A percentile compares a stretch with the other conserved stretches of the same genome.
phyloP scores from a whole-genome alignment of 1,140 invertebrate genomes.

The Parapsyche elsis region DNA sequence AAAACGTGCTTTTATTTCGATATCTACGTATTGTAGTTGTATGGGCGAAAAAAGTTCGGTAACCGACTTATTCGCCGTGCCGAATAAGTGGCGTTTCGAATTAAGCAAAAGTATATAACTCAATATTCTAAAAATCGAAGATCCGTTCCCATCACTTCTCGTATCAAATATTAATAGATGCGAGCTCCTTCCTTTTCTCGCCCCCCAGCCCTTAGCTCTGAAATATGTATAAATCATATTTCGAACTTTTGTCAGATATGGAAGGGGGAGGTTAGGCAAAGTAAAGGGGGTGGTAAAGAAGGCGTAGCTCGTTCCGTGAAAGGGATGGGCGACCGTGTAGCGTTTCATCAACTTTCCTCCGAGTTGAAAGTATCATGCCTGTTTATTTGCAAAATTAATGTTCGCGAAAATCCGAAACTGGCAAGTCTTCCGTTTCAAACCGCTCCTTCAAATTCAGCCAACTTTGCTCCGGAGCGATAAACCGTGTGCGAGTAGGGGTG shows the following conservation, averaged over 20 bases:
- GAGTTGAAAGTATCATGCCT: conserved; percentile 54
- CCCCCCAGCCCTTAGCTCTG: background rate
- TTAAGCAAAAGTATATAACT: too few relatives aligned
- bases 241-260: conserved; percentile 22
- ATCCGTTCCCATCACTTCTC: background rate
- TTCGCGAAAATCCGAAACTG: conserved; percentile 53
- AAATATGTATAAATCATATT: conserved; percentile 34
- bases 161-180: conserved; percentile 20
- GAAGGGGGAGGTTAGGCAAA: background rate
- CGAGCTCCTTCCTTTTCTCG: background rate
- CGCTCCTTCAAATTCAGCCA: conserved; percentile 48
- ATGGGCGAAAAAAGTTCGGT: too few relatives aligned
- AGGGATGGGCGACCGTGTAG: conserved; percentile 47
- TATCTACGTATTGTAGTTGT: too few relatives aligned
- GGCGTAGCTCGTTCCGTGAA: background rate
- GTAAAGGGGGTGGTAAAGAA: background rate
- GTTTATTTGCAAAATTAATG: conserved; percentile 57
- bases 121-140: too few relatives aligned
- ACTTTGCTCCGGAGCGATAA: conserved; percentile 14
- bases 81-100: too few relatives aligned
- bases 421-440: conserved; percentile 54
- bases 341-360: conserved; percentile 55
- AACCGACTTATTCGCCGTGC: too few relatives aligned
- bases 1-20: too few relatives aligned
- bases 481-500: background rate